Evolutionary conservation across 37 sponge, comb jelly and placozoan genomes (phyloP).

Genomic region (Bolinopsis microptera): DNA sequence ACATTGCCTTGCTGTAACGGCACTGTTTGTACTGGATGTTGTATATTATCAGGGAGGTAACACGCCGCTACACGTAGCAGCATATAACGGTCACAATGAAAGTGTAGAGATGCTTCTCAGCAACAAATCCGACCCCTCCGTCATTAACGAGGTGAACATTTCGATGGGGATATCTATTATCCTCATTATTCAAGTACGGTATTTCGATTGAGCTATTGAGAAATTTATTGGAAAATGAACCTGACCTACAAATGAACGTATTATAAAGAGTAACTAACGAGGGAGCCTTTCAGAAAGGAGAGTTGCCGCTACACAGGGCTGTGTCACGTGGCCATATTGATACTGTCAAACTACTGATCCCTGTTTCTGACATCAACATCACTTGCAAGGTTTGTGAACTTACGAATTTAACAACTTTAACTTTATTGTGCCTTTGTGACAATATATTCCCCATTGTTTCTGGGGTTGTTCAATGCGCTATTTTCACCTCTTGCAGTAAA

Average conservation of each 20-base stretch:
- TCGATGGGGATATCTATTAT: too few species aligned
- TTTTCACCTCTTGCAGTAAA: too few species aligned
- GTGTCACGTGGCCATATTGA: background rate
- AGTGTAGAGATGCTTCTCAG: background rate
- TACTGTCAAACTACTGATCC: background rate
- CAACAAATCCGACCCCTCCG: background rate
- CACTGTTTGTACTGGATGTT: too few species aligned
- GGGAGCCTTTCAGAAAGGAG: background rate
- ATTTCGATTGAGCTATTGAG: too few species aligned
- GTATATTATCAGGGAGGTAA: background rate
- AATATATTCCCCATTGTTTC: background rate
- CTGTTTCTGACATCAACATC: background rate
- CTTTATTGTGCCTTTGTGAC: too few species aligned
- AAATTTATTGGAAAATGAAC: too few species aligned
- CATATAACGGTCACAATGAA: background rate
- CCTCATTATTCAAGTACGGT: too few species aligned
- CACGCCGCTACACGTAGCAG: constrained; percentile 21
- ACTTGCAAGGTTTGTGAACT: background rate
- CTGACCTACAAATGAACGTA: too few species aligned
- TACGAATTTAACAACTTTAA: too few species aligned
- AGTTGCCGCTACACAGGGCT: background rate
- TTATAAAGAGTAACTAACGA: too few species aligned
- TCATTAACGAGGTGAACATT: constrained; percentile 19
- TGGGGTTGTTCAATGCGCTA: too few species aligned
- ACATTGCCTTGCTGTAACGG: too few species aligned